Evolutionary conservation across 2,113 vertebrate species (phyloP), one percentile per base, ranked within the genome.

Genomic region (Onychorhynchus coronatus): DNA sequence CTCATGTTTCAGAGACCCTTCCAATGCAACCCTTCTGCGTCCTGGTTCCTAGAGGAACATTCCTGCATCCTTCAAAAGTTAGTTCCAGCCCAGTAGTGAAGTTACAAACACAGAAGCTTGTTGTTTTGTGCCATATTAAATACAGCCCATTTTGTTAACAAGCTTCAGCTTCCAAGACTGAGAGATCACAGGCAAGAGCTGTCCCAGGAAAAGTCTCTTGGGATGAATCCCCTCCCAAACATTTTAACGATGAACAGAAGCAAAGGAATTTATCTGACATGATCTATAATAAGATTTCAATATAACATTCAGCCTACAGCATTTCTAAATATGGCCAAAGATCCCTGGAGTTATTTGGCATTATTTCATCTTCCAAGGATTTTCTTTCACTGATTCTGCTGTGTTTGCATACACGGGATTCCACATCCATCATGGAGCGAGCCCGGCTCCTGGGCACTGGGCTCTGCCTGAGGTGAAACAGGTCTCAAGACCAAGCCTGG

Each of bases 291-390:
- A 96, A 97, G 93, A 86, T 96, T 95, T 88, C 93, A 89, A 96
- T 93, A 91, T 93, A 95, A 94, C 91, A 84, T 93, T 95, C 94
- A 95, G 95, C 94, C 93, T 97, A 96, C 94, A 96, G 95, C 89
- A 96, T 93, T 96, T 93, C 95, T 97, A 96, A 95, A 96, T 96
- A 95, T 92, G 93, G 95, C 96, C 90, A 96, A 96, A 91, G 88
- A 94, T 83, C 92, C 80, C 93, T 83, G 82, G 50, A 97, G 96
- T 80, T 94, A 95, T 93, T 96, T 96, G 95, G 88, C 95, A 94
- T 93, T 88, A 94, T 95, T 96, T 96, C 95, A 96, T 88, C 96
- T 86, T 12, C 63, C 92, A 93, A 95, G 92, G 95, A 88, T 95
- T 96, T 95, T 47, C 95, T 95, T 96, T 86, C 92, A 84, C 83